These are phyloP conservation scores for Eudasyphora cyanicolor DNA, from an alignment of 2,888 invertebrate species.

Conservation along the genomic window DNA sequence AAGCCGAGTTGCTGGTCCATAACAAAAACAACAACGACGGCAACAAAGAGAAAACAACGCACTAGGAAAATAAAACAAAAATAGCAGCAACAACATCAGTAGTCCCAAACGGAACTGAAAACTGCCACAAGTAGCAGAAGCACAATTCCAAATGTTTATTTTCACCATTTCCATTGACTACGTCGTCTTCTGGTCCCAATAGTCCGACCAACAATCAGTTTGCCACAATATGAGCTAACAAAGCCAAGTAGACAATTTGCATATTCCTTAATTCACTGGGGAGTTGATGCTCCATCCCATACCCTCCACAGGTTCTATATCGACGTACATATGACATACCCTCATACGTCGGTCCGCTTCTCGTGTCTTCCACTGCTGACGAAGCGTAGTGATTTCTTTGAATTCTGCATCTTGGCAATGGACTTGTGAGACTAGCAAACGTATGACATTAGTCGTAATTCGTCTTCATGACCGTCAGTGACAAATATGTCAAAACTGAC, in stretches of 20 bases:
- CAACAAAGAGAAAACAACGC: not conserved
- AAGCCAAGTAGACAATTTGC: conserved; percentile 49
- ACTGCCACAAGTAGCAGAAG: conserved; percentile 42
- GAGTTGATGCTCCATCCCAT: conserved; percentile 35
- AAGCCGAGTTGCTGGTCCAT: conserved; percentile 42
- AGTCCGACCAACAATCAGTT: conserved; percentile 35
- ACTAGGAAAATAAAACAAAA: conserved; percentile 27
- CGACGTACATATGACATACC: too few relatives aligned
- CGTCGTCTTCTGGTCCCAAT: conserved; percentile 16
- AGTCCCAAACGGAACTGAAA: conserved; percentile 46
- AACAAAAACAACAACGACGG: conserved; percentile 14
- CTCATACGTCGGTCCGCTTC: not conserved
- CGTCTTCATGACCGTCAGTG: not conserved
- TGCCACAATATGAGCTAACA: conserved; percentile 9
- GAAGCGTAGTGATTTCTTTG: not conserved
- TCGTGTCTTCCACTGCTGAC: not conserved
- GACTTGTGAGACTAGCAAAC: not conserved
- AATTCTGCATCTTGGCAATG: not conserved
- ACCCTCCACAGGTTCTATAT: too few relatives aligned
- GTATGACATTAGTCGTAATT: conserved; percentile 9
- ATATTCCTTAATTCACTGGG: conserved; percentile 59
- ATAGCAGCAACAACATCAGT: conserved; percentile 5
- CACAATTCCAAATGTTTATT: conserved; percentile 51
- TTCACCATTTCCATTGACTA: conserved; percentile 20
- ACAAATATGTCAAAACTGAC: not conserved